These are phyloP conservation scores for Noctilio leporinus DNA, from an alignment of 2,113 vertebrate genomes.

Conservation along the genomic window DNA sequence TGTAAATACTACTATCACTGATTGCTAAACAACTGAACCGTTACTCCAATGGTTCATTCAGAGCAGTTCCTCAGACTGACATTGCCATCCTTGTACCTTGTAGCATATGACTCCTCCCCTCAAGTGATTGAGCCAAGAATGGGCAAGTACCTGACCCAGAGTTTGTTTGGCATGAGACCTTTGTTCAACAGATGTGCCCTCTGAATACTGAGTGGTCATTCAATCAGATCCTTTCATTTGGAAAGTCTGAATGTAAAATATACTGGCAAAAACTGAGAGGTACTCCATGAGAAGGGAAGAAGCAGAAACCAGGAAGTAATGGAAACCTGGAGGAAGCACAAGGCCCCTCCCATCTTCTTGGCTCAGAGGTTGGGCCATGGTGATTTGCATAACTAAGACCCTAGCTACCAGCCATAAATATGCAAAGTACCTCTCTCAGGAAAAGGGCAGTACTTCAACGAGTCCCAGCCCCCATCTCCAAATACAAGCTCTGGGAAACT, in stretches of 20 bases:
- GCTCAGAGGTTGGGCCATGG: no score
- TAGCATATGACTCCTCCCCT: background rate
- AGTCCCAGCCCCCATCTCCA: no score
- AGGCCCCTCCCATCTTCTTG: no score
- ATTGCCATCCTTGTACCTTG: background rate
- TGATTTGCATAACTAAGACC: no score
- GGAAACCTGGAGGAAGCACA: background rate
- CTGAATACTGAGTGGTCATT: background rate
- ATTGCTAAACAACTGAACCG: background rate
- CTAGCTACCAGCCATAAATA: no score
- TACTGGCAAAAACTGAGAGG: background rate
- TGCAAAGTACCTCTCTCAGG: no score
- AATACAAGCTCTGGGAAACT: no score
- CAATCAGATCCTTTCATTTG: background rate
- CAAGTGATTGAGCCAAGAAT: background rate
- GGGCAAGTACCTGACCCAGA: background rate
- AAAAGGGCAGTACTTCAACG: no score
- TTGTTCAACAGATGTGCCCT: background rate
- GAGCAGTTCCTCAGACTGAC: slow-evolving; percentile 17
- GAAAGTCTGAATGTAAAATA: background rate
- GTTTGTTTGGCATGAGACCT: background rate
- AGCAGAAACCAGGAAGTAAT: background rate
- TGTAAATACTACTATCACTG: background rate
- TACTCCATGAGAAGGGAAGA: background rate
- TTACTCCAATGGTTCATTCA: background rate